Percentiles rank a stretch among this genome's conserved stretches.
These are phyloP conservation scores for Ciona savignyi DNA, from an alignment of 23 tunicate genomes.

Conservation along the genomic window DNA sequence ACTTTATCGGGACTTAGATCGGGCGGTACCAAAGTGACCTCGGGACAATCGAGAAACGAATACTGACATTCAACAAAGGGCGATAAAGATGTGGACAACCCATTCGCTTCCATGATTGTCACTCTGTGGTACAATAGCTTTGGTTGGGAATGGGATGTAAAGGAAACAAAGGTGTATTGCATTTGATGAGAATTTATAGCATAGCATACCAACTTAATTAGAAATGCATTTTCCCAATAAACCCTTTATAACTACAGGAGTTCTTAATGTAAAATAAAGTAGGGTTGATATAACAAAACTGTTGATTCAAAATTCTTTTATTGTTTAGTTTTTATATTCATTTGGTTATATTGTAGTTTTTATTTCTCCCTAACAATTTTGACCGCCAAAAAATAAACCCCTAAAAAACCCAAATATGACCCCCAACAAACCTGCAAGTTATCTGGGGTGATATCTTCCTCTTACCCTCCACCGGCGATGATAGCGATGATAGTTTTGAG, in stretches of 20 bases:
- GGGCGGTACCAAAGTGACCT: slow-evolving; percentile 52
- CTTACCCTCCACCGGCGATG: slow-evolving; percentile 5
- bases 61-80: slow-evolving; percentile 92
- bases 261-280: too few relatives aligned
- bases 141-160: too few relatives aligned
- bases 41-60: slow-evolving; percentile 44
- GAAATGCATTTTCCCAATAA: too few relatives aligned
- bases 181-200: too few relatives aligned
- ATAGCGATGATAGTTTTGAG: slow-evolving; percentile 26
- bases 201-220: too few relatives aligned
- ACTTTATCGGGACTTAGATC: slow-evolving; percentile 67
- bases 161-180: too few relatives aligned
- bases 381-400: neutral
- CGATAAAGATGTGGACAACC: slow-evolving; percentile 53
- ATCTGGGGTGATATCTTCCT: slow-evolving; percentile 23
- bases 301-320: too few relatives aligned
- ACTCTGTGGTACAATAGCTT: slow-evolving; percentile 27
- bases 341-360: too few relatives aligned
- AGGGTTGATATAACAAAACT: too few relatives aligned
- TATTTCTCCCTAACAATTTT: too few relatives aligned
- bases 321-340: neutral
- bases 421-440: slow-evolving; percentile 37
- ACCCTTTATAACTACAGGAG: too few relatives aligned
- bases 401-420: neutral
- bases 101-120: slow-evolving; percentile 63